A percentile compares a stretch with the other conserved stretches of the same genome.
Conservation (phyloP, 92 coral and sea anemone genomes). For the Palythoa grandiflora region DNA sequence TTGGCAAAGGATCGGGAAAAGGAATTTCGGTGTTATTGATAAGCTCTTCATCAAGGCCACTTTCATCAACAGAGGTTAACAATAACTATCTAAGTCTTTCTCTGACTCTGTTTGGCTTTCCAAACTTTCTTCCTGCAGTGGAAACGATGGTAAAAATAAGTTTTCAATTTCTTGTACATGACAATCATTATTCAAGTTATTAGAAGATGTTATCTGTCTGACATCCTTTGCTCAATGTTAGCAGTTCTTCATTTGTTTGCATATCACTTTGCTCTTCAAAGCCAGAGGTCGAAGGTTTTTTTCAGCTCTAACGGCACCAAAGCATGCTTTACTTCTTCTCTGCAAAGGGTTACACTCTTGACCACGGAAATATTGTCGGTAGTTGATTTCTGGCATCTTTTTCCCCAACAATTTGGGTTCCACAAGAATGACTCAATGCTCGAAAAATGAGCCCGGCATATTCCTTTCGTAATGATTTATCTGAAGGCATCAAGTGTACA, state of each 20-base stretch:
- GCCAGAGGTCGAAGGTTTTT: background rate
- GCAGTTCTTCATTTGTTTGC: background rate
- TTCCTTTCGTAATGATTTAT: no score
- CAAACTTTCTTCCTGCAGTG: background rate
- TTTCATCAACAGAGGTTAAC: constrained; percentile 7
- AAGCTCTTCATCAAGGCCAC: constrained; percentile 16
- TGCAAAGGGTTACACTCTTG: background rate
- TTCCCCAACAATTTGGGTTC: no score
- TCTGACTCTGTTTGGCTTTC: constrained; percentile 20
- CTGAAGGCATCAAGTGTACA: no score
- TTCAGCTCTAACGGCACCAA: background rate
- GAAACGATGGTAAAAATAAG: background rate
- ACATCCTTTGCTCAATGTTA: background rate
- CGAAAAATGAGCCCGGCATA: no score
- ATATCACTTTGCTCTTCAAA: background rate
- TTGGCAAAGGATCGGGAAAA: constrained; percentile 33
- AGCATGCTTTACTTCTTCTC: background rate
- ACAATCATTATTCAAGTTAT: no score
- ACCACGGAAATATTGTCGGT: background rate
- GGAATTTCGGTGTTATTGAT: background rate
- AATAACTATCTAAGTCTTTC: constrained; percentile 1
- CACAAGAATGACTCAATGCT: no score
- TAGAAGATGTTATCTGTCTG: background rate
- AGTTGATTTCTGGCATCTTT: no score
- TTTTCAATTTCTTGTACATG: no score